These are phyloP conservation scores for Catharus minimus DNA, from an alignment of 2,113 vertebrate genomes.

Conservation along the genomic window DNA sequence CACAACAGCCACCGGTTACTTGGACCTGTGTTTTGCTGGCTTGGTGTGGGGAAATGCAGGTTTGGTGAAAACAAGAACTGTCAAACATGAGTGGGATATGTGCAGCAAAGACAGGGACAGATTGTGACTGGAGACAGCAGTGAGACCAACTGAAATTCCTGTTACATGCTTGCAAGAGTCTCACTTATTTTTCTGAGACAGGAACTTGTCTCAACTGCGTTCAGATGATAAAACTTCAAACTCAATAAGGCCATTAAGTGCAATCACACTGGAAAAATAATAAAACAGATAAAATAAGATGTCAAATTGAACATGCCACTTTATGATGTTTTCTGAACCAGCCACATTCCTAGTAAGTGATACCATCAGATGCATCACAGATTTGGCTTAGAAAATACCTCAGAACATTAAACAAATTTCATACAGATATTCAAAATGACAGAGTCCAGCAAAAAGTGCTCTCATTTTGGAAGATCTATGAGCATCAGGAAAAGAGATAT, in stretches of 20 bases:
- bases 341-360: not conserved
- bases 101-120: not conserved
- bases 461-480: not conserved
- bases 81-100: not conserved
- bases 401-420: not conserved
- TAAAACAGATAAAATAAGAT: conserved; percentile 20
- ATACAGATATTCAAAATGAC: not conserved
- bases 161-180: not conserved
- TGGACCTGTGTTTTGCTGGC: not conserved
- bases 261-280: not conserved
- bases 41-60: not conserved
- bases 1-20: not conserved
- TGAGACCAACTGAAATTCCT: not conserved
- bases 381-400: not conserved
- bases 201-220: not conserved
- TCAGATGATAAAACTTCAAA: not conserved
- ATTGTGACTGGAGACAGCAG: not conserved
- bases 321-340: not conserved
- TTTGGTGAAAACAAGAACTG: not conserved
- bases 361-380: not conserved
- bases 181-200: not conserved
- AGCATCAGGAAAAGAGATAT: not conserved
- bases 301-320: not conserved
- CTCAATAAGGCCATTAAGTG: not conserved
- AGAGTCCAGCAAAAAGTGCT: not conserved